These are phyloP conservation scores for Narcine bancroftii DNA, from an alignment of 2,113 vertebrate species.

Conservation along the genomic window DNA sequence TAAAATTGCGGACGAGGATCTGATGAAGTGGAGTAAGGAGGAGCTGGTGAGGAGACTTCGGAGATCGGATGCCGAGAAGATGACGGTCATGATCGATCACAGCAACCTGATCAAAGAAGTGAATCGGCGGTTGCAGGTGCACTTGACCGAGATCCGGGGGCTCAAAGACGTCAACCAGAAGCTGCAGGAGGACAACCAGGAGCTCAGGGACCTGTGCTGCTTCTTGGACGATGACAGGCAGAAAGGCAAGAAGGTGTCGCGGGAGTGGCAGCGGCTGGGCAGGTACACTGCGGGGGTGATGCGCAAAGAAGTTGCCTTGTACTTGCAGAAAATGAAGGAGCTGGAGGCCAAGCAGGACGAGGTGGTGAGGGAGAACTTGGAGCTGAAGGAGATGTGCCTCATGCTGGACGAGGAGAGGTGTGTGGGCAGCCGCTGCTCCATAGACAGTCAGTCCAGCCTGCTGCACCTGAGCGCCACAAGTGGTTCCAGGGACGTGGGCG, in stretches of 20 bases:
- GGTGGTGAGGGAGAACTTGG: slow-evolving; percentile 83
- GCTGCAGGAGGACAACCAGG: slow-evolving; percentile 94
- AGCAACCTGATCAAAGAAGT: slow-evolving; percentile 92
- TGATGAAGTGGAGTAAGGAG: slow-evolving; percentile 85
- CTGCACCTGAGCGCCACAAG: slow-evolving; percentile 62
- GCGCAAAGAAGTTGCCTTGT: slow-evolving; percentile 87
- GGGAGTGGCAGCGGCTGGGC: slow-evolving; percentile 92
- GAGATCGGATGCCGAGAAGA: slow-evolving; percentile 84
- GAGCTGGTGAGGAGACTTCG: slow-evolving; percentile 83
- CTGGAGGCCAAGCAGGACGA: slow-evolving; percentile 83
- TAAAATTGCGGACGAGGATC: slow-evolving; percentile 80
- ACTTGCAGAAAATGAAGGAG: slow-evolving; percentile 87
- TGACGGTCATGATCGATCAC: slow-evolving; percentile 93
- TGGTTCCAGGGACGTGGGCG: slow-evolving; percentile 76
- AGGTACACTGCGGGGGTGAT: slow-evolving; percentile 81
- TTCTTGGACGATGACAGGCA: slow-evolving; percentile 94
- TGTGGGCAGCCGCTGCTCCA: slow-evolving; percentile 71
- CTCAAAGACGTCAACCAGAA: slow-evolving; percentile 97
- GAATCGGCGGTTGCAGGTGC: slow-evolving; percentile 90
- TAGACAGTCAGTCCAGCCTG: slow-evolving; percentile 82
- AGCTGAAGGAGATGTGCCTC: slow-evolving; percentile 86
- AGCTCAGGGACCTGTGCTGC: slow-evolving; percentile 89
- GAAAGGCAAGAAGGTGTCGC: slow-evolving; percentile 86
- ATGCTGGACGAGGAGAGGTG: slow-evolving; percentile 84
- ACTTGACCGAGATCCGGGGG: slow-evolving; percentile 87